Evolutionary conservation across 2,888 invertebrate genomes (phyloP), one percentile per base, ranked within the genome.

Genomic region (Andrena trimmerana): DNA sequence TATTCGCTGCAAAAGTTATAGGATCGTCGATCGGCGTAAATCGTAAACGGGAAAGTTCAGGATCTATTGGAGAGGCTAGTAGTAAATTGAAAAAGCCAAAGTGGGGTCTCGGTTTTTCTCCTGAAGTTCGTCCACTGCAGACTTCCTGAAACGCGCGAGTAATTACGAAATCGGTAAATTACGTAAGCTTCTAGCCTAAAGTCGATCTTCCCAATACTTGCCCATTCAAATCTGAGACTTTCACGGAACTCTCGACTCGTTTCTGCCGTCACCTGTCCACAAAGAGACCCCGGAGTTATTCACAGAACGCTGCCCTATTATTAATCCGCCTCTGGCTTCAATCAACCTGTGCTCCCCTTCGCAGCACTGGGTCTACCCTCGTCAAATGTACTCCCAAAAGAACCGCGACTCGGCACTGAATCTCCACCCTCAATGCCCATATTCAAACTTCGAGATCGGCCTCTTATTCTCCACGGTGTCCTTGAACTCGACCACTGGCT

Each of bases 401-500:
- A 69, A 78, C 48, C 8, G 78, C 67, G 76, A 67, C 24, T 67
- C 36, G 50, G 29, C 29, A 7, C 27, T 67, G 67, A 52, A 76
- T 77, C 60, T 48, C 77, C 67, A 48, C 52, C 60, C 48, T 62
- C 52, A 62, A 76, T 36, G 54, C 27, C 10, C 66, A 10, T 27
- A 69, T 69, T 69, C 69, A 69, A 36, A 2, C 33, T 7, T 27
- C 2, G 31, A 57, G 7, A 29, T n/a, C 5, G 16, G 1, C 42
- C 68, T 63, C 62, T 78, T 77, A 50, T 78, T 77, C 78, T 20
- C 52, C 31, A n/a, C 10, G 10, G 3, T 4, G 63, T 57, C 78
- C 79, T 78, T 78, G 36, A 69, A 20, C 78, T 50, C 48, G 69
- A 59, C 29, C 65, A 57, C 13, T n/a, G 24, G 52, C 36, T 63